A percentile compares a stretch with the other conserved stretches of the same genome.
Evolutionary conservation across 2,888 invertebrate genomes (phyloP).

Genomic region (Dolichomitus sp.): DNA sequence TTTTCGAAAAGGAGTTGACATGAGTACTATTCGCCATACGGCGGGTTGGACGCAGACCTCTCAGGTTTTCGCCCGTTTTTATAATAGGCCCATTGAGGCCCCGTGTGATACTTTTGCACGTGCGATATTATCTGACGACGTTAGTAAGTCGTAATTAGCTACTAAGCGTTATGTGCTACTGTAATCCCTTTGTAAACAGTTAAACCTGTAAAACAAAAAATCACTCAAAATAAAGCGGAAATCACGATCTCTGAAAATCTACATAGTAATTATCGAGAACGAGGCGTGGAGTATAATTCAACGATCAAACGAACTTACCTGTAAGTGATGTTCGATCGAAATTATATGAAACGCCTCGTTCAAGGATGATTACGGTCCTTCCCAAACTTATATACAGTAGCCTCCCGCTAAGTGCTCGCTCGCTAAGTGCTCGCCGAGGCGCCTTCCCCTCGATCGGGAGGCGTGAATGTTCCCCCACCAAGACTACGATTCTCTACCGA

Average conservation of each 20-base stretch:
- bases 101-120: neutral
- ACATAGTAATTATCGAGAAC: constrained; percentile 20
- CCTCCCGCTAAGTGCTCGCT: no score
- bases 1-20: neutral
- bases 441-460: no score
- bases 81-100: constrained; percentile 11
- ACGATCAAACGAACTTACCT: neutral
- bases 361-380: neutral
- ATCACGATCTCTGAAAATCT: constrained; percentile 11
- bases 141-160: neutral
- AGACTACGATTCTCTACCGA: no score
- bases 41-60: no score
- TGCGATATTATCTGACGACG: neutral
- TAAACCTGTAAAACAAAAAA: no score
- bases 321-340: neutral
- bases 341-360: constrained; percentile 4
- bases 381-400: neutral
- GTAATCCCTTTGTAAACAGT: no score
- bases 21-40: neutral
- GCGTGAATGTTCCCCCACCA: no score
- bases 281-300: constrained; percentile 14
- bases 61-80: neutral
- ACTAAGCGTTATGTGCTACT: neutral
- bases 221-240: neutral
- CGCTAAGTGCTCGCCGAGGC: no score